A percentile compares a stretch with the other conserved stretches of the same genome.
phyloP scores from a whole-genome alignment of 2,797 vertebrate species.

The Pseudochirops corinnae region DNA sequence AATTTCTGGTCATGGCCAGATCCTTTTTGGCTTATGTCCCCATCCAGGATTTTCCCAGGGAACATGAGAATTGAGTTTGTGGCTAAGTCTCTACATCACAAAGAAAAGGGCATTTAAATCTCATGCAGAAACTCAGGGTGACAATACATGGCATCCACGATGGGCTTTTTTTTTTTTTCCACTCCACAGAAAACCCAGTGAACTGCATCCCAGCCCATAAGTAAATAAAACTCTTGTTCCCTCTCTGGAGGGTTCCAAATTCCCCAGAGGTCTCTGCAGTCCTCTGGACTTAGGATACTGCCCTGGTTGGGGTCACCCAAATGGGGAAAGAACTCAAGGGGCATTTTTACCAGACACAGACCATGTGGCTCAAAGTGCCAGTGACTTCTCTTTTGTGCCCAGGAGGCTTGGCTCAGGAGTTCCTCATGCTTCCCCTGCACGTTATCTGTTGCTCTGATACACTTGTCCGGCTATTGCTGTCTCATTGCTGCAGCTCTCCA shows the following conservation, averaged over 20 bases:
- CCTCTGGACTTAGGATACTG: background rate
- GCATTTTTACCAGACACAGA: background rate
- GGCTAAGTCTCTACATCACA: background rate
- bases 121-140: background rate
- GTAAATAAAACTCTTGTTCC: background rate
- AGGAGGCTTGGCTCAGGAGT: background rate
- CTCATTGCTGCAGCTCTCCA: background rate
- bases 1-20: background rate
- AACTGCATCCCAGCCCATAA: background rate
- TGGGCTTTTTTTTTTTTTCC: background rate
- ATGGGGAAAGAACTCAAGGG: background rate
- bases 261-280: background rate
- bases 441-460: background rate
- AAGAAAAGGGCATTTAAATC: background rate
- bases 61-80: background rate
- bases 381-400: background rate
- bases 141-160: background rate
- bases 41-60: background rate
- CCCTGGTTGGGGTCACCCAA: background rate
- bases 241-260: background rate
- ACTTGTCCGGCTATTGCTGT: background rate
- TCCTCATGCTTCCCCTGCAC: background rate
- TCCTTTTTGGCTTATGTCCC: background rate
- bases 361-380: background rate
- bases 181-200: background rate